Evolutionary conservation across 37 sponge, comb jelly and placozoan genomes (phyloP), one percentile per base, ranked within the genome.

Genomic region (Axinella damicornis): DNA sequence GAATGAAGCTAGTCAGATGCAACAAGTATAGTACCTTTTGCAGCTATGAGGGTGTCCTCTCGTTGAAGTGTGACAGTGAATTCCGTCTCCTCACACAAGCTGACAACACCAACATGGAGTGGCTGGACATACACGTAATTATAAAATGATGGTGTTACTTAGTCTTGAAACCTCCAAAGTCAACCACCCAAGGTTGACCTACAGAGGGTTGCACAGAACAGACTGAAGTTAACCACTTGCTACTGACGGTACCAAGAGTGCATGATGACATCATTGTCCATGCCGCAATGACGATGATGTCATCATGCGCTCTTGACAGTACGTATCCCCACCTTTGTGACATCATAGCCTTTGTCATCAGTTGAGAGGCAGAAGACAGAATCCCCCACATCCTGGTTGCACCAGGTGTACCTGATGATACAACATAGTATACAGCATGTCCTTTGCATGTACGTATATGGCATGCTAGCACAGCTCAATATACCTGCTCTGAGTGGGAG

Each of bases 21-120:
- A n/a, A n/a, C n/a, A n/a, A n/a, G n/a, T n/a, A n/a, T 36, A 19
- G 30, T 22, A 70, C 46, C 73, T 40, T 36, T 53, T 11, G 65
- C 36, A 24, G 36, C 66, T 27, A 19, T 65, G 19, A 39, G 22
- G 33, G 65, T 55, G 75, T 61, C 64, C 34, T 83, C 54, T 15
- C 53, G 21, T 53, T 64, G 69, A 57, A 91, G 85, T 54, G 73
- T 76, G 71, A 91, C 37, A 32, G 78, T 82, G 36, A 91, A 91
- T 41, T 79, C 62, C 21, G 87, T 56, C 33, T 86, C 87, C 63
- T 91, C 86, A 74, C 76, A 80, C 53, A 86, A 58, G 9, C 83
- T 77, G 24, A 82, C 76, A 20, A 91, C 92, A 56, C 92, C 92
- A 77, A 83, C 92, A 86, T 81, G 82, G 0, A 91, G 69, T n/a